phyloP scores from a whole-genome alignment of 2,888 invertebrate species.

The Stramonita haemastoma region DNA sequence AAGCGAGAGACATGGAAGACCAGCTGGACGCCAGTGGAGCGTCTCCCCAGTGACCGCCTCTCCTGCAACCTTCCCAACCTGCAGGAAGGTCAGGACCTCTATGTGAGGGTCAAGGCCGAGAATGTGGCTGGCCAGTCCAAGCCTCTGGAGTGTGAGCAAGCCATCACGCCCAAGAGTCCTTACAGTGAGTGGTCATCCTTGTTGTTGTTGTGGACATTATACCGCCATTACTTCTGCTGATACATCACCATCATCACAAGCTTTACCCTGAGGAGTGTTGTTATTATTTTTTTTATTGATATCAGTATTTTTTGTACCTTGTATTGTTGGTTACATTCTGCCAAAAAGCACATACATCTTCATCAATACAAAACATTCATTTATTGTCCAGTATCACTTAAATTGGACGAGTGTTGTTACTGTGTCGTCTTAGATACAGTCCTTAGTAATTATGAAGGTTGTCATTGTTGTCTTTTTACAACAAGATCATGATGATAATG shows the following conservation, averaged over 20 bases:
- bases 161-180: constrained; percentile 70
- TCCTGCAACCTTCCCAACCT: constrained; percentile 79
- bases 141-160: constrained; percentile 78
- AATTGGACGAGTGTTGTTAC: neutral
- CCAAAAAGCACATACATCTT: no score
- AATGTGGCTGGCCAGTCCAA: constrained; percentile 92
- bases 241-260: neutral
- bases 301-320: neutral
- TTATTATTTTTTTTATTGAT: neutral
- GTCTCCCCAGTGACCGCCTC: constrained; percentile 56
- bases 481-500: no score
- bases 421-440: no score
- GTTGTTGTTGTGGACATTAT: neutral
- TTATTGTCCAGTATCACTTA: no score
- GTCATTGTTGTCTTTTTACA: no score
- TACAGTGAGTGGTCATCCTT: constrained; percentile 61
- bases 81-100: constrained; percentile 88
- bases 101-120: constrained; percentile 90
- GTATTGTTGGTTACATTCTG: no score
- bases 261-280: neutral
- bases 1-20: constrained; percentile 82
- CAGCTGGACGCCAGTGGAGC: constrained; percentile 62
- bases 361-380: no score
- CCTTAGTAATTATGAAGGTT: no score
- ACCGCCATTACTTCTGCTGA: neutral